Base-by-base conservation (phyloP, 2,113 vertebrate species). In the Cheirogaleus medius region DNA sequence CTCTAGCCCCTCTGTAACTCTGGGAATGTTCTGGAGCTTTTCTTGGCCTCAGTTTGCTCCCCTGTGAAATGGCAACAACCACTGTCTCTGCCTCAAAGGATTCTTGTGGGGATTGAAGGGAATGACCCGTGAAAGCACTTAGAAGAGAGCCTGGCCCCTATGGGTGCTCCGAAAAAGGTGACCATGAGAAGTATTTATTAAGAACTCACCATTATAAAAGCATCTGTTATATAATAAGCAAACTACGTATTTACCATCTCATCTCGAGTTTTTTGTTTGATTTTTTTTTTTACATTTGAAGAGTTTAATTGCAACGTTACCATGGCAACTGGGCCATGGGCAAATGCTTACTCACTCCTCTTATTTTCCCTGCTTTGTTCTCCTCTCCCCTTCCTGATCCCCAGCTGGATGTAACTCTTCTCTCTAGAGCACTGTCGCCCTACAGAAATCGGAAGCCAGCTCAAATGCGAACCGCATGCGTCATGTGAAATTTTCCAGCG, bases 251-350 rank as follows among this genome's bases (percentile, higher is more conserved):
- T 37, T 92, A 56, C 9, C 54, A 27, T 81, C 25, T 58, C 39
- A 68, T 49, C 88, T 39, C 0, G 0, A 73, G 14, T 42, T 25
- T 32, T 82, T 77, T 83, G 27, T 64, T 56, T 56, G 21, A 7
- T 47, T 47, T 47, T 47, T 47, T 80, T 68, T 91, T 92, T 54
- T 37, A 42, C 25, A 8, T 23, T 25, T 44, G 84, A 91, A 82
- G 85, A 77, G 47, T 81, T 49, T 80, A 86, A 91, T 71, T 54
- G 87, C 37, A 44, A 20, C 20, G 78, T 97, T 94, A 32, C 90
- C 95, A 89, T 89, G 90, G 93, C 54, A 86, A 96, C 87, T 0
- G 9, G 10, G 63, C 12, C 60, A 12, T 6, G 6, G 0, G 17
- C 76, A 91, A 66, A 76, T 10, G 3, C 52, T 85, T 64, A 44